Percentiles rank a stretch among this genome's conserved stretches.
These are phyloP conservation scores for Oreonectes daqikongensis DNA, from an alignment of 2,797 vertebrate genomes.

Conservation along the genomic window DNA sequence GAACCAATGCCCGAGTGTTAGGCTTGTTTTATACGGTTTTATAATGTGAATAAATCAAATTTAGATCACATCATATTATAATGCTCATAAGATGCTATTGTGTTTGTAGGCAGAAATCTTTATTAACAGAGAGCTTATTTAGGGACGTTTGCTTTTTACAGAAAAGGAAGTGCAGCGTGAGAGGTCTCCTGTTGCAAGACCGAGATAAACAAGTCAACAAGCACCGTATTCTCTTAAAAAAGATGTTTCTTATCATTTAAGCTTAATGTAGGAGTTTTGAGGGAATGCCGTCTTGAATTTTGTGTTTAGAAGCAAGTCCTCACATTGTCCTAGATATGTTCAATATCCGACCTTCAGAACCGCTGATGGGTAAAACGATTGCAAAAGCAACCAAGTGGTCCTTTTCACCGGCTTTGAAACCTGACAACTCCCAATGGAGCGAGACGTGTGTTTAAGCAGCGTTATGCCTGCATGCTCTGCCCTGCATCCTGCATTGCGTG, in stretches of 20 bases:
- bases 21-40: too few species aligned
- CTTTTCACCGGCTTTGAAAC: conserved; percentile 27
- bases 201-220: conserved; percentile 28
- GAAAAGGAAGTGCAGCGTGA: too few species aligned
- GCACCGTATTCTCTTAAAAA: conserved; percentile 23
- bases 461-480: conserved; percentile 49
- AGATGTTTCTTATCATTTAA: conserved; percentile 48
- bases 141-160: background rate
- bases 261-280: conserved; percentile 33
- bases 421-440: conserved; percentile 44
- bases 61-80: too few species aligned
- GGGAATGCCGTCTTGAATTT: background rate
- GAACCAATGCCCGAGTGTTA: too few species aligned
- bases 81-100: background rate
- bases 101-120: background rate
- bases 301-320: conserved; percentile 29
- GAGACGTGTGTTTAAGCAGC: conserved; percentile 4
- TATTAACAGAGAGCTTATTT: too few species aligned
- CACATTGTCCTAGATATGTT: conserved; percentile 40
- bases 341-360: conserved; percentile 28
- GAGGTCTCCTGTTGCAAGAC: conserved; percentile 1
- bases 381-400: conserved; percentile 42
- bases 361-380: conserved; percentile 47
- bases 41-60: too few species aligned
- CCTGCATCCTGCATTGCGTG: conserved; percentile 50